These are phyloP conservation scores for Phaedon cochleariae DNA, from an alignment of 2,888 invertebrate genomes.

Conservation along the genomic window DNA sequence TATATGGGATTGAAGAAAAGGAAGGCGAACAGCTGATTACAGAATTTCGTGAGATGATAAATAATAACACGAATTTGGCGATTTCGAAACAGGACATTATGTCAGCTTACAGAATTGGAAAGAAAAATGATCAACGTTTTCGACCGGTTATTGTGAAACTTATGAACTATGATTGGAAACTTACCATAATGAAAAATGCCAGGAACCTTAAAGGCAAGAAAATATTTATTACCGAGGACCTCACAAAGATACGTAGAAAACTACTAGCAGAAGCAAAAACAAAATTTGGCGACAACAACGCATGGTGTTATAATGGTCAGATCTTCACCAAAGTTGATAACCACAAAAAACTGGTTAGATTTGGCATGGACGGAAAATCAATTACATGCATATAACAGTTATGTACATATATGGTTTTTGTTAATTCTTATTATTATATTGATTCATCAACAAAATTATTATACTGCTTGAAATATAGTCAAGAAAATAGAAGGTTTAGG, in stretches of 20 bases:
- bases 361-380: neutral
- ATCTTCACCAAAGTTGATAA: conserved; percentile 6
- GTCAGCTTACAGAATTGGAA: neutral
- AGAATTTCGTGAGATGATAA: neutral
- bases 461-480: neutral
- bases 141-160: neutral
- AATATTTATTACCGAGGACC: conserved; percentile 10
- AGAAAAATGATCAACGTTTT: neutral
- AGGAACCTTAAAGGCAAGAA: neutral
- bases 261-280: neutral
- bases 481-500: neutral
- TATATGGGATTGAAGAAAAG: neutral
- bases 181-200: neutral
- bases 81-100: neutral
- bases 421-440: neutral
- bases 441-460: neutral
- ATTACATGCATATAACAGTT: neutral
- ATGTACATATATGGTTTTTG: neutral
- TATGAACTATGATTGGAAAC: neutral
- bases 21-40: neutral
- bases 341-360: neutral
- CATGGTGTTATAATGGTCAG: conserved; percentile 5
- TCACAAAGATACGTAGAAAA: neutral
- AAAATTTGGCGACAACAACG: neutral
- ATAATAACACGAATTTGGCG: neutral